Percentiles rank a stretch among this genome's conserved stretches.
Conservation (phyloP, 2,888 invertebrate species). For the Eremobia ochroleuca region DNA sequence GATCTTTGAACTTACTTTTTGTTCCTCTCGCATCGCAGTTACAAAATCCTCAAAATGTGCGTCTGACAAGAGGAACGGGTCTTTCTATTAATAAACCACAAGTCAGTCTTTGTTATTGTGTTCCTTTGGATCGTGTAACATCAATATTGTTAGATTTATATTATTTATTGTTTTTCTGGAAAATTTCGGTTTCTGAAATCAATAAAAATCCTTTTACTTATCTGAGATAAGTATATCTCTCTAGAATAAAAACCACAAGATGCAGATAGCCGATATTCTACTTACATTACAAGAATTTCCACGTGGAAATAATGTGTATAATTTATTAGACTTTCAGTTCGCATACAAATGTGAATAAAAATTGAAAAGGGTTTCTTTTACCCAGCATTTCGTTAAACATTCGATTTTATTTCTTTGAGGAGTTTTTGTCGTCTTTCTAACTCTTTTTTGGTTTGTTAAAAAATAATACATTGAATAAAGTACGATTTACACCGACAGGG, state of each 20-base stretch:
- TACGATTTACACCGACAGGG: too few species aligned
- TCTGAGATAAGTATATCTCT: background rate
- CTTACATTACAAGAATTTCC: background rate
- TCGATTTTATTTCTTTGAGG: background rate
- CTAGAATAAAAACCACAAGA: too few species aligned
- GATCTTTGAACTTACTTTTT: slow-evolving; percentile 37
- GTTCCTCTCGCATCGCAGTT: slow-evolving; percentile 8
- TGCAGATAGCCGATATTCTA: too few species aligned
- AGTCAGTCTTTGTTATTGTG: background rate
- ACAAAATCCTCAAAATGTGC: slow-evolving; percentile 26
- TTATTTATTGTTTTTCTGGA: too few species aligned
- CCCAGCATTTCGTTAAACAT: background rate
- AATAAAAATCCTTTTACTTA: slow-evolving; percentile 1
- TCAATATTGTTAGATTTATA: too few species aligned
- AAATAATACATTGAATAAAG: too few species aligned
- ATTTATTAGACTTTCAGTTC: slow-evolving; percentile 1
- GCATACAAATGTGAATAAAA: background rate
- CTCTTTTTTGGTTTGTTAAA: too few species aligned
- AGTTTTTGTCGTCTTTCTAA: too few species aligned
- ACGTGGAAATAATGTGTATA: background rate
- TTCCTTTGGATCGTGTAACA: background rate
- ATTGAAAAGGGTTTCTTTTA: background rate
- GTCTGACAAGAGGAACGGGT: slow-evolving; percentile 13
- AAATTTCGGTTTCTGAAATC: too few species aligned
- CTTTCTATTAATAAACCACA: slow-evolving; percentile 17